Conservation (phyloP, 1,140 invertebrate genomes). For the Hermatobates lingyangjiaoensis region DNA sequence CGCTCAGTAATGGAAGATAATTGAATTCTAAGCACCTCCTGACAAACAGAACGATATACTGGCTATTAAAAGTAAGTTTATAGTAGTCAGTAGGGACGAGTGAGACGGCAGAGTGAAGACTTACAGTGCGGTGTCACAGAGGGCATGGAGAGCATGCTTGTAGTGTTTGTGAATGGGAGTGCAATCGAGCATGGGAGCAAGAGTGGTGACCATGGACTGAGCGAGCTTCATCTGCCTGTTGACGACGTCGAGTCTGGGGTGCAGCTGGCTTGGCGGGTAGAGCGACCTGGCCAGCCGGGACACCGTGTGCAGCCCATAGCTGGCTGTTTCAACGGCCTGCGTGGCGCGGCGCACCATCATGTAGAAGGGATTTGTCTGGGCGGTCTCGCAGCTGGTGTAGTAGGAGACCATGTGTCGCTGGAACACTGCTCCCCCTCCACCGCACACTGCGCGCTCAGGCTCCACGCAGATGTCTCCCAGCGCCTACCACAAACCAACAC, state of each 20-base stretch:
- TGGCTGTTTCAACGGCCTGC: constrained; percentile 45
- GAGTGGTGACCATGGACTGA: constrained; percentile 25
- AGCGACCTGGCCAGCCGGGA: constrained; percentile 37
- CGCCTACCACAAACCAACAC: constrained; percentile 25
- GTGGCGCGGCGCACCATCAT: constrained; percentile 45
- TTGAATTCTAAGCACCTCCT: too few relatives aligned
- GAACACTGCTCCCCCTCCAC: constrained; percentile 20
- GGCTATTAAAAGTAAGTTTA: too few relatives aligned
- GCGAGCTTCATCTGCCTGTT: constrained; percentile 41
- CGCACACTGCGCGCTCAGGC: constrained; percentile 33
- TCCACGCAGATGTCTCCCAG: constrained; percentile 58
- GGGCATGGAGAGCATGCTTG: constrained; percentile 45
- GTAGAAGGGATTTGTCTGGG: constrained; percentile 41
- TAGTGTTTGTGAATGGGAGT: constrained; percentile 60
- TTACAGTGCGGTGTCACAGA: constrained; percentile 62
- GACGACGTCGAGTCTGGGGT: constrained; percentile 47
- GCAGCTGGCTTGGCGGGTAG: constrained; percentile 38
- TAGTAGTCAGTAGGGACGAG: too few relatives aligned
- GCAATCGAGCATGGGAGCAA: constrained; percentile 58
- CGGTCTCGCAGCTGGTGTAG: constrained; percentile 62
- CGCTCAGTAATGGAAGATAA: too few relatives aligned
- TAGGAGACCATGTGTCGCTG: constrained; percentile 47
- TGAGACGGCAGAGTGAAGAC: too few relatives aligned
- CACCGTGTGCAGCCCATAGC: constrained; percentile 38
- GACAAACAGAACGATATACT: too few relatives aligned